Evolutionary conservation across 2,113 vertebrate species (phyloP).

Genomic region (Ceratotherium simum): DNA sequence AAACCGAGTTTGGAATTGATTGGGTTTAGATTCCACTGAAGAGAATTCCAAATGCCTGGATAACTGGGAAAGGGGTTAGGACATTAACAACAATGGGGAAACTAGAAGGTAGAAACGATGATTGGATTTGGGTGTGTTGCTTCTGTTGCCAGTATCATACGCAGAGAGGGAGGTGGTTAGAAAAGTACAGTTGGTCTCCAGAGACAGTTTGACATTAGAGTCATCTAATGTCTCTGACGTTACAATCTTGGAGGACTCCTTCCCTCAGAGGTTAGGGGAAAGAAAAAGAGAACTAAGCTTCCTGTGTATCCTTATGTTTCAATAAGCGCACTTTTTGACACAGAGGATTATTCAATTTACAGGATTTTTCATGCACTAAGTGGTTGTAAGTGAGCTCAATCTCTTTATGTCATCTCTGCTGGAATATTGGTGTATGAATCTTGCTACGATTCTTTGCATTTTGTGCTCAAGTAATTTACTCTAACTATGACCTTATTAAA

Average conservation of each 20-base stretch:
- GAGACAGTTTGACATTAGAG: not conserved
- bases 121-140: not conserved
- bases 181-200: not conserved
- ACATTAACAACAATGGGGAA: not conserved
- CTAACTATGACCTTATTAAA: slow-evolving; percentile 79
- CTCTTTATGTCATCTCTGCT: not conserved
- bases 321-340: not conserved
- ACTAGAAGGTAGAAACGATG: not conserved
- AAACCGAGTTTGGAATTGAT: not conserved
- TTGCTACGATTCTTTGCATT: slow-evolving; percentile 41
- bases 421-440: slow-evolving; percentile 48
- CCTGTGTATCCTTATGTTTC: not conserved
- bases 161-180: not conserved
- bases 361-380: not conserved
- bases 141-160: not conserved
- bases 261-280: not conserved
- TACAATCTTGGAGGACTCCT: not conserved
- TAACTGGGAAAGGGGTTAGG: not conserved
- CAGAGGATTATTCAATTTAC: not conserved
- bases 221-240: not conserved
- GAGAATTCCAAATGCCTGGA: not conserved
- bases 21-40: not conserved
- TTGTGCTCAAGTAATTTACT: slow-evolving; percentile 78
- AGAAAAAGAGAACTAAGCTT: not conserved
- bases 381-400: not conserved